A percentile compares a stretch with the other conserved stretches of the same genome.
These are phyloP conservation scores for Tigriopus japonicus DNA, from an alignment of 1,140 invertebrate genomes.

Conservation along the genomic window DNA sequence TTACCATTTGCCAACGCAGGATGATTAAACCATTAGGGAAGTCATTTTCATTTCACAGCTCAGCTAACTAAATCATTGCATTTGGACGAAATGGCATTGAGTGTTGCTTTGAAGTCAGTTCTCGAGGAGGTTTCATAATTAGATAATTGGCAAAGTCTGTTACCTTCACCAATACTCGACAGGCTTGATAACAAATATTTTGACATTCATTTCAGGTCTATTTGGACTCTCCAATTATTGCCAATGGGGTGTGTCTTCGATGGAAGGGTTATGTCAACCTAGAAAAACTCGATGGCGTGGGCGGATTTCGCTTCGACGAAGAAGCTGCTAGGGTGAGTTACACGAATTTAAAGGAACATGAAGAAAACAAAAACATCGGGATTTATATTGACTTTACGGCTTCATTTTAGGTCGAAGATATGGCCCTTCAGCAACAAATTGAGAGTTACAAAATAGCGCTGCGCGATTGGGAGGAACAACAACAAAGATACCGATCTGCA, in stretches of 20 bases:
- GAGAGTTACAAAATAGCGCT: background rate
- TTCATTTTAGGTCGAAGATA: conserved; percentile 2
- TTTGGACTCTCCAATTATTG: conserved; percentile 75
- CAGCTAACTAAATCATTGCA: too few relatives aligned
- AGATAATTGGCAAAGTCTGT: too few relatives aligned
- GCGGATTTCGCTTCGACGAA: conserved; percentile 78
- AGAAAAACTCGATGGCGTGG: conserved; percentile 76
- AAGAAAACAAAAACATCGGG: background rate
- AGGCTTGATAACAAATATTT: background rate
- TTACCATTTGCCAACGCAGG: too few relatives aligned
- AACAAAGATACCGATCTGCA: background rate
- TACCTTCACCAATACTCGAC: too few relatives aligned
- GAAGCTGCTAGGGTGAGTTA: conserved; percentile 40
- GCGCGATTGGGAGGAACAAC: background rate
- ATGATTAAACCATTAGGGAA: too few relatives aligned
- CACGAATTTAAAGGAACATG: background rate
- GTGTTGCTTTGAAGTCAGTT: too few relatives aligned
- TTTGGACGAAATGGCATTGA: too few relatives aligned
- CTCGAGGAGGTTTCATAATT: too few relatives aligned
- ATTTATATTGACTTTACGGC: background rate
- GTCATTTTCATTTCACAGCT: too few relatives aligned
- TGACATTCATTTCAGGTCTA: conserved; percentile 50
- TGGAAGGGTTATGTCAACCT: conserved; percentile 87
- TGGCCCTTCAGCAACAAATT: background rate
- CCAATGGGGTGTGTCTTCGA: conserved; percentile 91